Percentiles rank a stretch among this genome's conserved stretches.
These are phyloP conservation scores for Acrobeloides nanus DNA, from an alignment of 2,888 invertebrate species.

Conservation along the genomic window DNA sequence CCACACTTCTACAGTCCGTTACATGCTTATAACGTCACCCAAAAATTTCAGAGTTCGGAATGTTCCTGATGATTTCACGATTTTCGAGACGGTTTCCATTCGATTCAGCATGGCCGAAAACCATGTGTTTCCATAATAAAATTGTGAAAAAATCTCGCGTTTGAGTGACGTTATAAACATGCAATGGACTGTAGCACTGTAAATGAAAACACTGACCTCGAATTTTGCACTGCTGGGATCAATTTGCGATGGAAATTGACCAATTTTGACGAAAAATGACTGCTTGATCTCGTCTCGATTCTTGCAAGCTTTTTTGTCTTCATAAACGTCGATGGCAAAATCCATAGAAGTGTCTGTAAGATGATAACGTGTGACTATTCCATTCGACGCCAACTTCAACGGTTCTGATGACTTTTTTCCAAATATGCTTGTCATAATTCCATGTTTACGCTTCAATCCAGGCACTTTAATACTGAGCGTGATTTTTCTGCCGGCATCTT, in stretches of 20 bases:
- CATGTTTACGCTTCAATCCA: constrained; percentile 41
- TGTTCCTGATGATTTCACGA: no score
- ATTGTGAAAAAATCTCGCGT: no score
- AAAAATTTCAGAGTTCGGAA: no score
- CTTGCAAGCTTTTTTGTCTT: constrained; percentile 36
- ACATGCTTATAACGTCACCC: no score
- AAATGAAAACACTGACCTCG: constrained; percentile 34
- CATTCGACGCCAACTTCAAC: constrained; percentile 45
- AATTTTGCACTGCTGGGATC: constrained; percentile 52
- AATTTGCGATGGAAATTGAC: constrained; percentile 41
- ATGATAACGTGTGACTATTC: constrained; percentile 39
- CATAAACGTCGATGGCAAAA: constrained; percentile 41
- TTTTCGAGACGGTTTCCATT: no score
- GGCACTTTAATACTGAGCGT: constrained; percentile 44
- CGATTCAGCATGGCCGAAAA: no score
- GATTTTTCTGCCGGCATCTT: constrained; percentile 42
- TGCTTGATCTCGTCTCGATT: constrained; percentile 33
- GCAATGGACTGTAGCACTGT: no score
- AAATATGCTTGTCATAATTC: constrained; percentile 31
- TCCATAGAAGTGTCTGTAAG: constrained; percentile 35
- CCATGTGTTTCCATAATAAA: no score
- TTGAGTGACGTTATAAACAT: no score
- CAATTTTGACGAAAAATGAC: constrained; percentile 42
- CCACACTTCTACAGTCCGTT: no score
- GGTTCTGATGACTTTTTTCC: constrained; percentile 47